Evolutionary conservation across 2,888 invertebrate species (phyloP), one percentile per base, ranked within the genome.

Genomic region (Drymonia ruficornis): DNA sequence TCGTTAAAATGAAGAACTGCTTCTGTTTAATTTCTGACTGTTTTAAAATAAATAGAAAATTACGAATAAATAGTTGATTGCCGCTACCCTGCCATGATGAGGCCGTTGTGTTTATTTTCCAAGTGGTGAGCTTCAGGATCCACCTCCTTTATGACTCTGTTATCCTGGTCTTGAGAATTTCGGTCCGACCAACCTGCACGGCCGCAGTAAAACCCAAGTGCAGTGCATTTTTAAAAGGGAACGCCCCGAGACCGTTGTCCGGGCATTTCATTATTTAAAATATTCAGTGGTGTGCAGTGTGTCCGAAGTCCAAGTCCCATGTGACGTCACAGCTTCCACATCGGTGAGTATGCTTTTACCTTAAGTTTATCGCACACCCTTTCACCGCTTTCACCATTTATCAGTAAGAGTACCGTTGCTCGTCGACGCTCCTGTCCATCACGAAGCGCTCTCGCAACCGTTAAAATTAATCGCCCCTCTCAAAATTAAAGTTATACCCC

Each of bases 201-300:
- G 83, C 77, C 80, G 89, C 81, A 87, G 80, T 89, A 86, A 91
- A 91, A 85, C 78, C 73, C 68, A 69, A 86, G 89, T 91, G 91
- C 88, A 90, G 91, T 91, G 91, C 90, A 91, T 91, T 91, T 91
- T 91, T 89, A 90, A 91, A 86, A 84, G 85, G 89, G 80, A 86
- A 86, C 89, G 86, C 89, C 91, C 91, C 85, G 72, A 76, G 72
- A 65, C 72, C 64, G 73, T 71, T 76, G 81, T 80, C 78, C 78
- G 72, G 79, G 81, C 83, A 85, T 89, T 91, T 89, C 90, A 89
- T 91, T 91, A 90, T 88, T 87, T 87, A 83, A 88, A 91, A 91
- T 91, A 90, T 91, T 91, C 86, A 91, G 90, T 89, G 84, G 71
- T 78, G 86, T 90, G 87, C 81, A 85, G 89, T 87, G 89, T 77